Evolutionary conservation across 1,140 invertebrate genomes (phyloP).

Genomic region (Varroa destructor): DNA sequence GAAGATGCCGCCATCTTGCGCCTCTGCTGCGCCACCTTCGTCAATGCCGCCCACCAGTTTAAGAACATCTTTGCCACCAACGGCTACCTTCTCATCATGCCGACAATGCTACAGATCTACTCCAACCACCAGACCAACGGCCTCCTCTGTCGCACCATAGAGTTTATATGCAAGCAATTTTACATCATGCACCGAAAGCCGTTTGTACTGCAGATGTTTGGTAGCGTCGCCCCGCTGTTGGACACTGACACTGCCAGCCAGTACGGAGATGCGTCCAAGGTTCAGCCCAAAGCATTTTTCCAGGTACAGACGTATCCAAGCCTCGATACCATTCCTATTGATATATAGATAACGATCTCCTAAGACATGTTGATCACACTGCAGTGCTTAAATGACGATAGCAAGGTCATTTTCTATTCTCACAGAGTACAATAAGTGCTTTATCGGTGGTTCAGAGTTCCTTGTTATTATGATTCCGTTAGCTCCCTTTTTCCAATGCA

Average conservation of each 20-base stretch:
- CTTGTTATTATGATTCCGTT: no score
- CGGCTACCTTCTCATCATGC: conserved; percentile 93
- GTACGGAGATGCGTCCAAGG: conserved; percentile 52
- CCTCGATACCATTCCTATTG: no score
- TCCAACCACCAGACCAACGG: conserved; percentile 90
- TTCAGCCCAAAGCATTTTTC: conserved; percentile 37
- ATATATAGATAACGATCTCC: no score
- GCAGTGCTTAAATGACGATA: no score
- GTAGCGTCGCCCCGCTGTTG: conserved; percentile 84
- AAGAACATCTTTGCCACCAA: conserved; percentile 98
- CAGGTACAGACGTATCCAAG: conserved; percentile 28
- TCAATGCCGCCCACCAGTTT: conserved; percentile 94
- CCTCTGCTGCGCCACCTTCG: conserved; percentile 88
- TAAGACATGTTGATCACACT: no score
- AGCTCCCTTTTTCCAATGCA: no score
- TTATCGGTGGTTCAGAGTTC: no score
- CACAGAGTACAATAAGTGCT: no score
- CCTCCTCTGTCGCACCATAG: conserved; percentile 80
- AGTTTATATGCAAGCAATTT: conserved; percentile 96
- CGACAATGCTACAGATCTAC: conserved; percentile 87
- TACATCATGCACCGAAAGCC: conserved; percentile 96
- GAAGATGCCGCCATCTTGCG: conserved; percentile 89
- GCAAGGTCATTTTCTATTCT: no score
- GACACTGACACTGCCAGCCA: conserved; percentile 59
- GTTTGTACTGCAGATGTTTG: conserved; percentile 96